Conservation (phyloP, 30 jellyfish, hydroid and myxozoan genomes). For the Turritopsis dohrnii region DNA sequence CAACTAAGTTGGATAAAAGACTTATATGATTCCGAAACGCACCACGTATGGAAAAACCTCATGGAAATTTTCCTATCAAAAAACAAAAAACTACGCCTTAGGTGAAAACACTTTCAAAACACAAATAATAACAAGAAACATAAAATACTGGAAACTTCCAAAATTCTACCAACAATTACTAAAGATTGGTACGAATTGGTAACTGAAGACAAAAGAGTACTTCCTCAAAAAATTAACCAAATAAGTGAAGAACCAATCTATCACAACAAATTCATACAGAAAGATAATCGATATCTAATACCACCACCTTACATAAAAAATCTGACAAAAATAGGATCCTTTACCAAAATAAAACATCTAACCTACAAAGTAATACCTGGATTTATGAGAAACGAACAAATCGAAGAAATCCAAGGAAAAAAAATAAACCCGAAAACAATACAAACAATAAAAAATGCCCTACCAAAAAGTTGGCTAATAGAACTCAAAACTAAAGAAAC, state of each 20-base stretch:
- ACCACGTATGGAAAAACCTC: not conserved
- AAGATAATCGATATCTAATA: no score
- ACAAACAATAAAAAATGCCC: no score
- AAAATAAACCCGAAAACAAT: no score
- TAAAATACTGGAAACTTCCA: not conserved
- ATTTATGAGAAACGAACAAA: no score
- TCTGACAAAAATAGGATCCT: no score
- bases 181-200: not conserved
- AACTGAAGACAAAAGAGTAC: slow-evolving; percentile 2
- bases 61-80: not conserved
- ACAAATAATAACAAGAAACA: not conserved
- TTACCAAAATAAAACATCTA: no score
- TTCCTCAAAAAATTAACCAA: not conserved
- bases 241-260: not conserved
- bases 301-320: no score
- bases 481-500: no score
- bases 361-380: no score
- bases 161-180: not conserved
- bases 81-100: not conserved
- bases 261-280: no score
- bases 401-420: no score
- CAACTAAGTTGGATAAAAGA: not conserved
- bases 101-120: not conserved
- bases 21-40: not conserved
- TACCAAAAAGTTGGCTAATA: no score